Percentiles rank a stretch among this genome's conserved stretches.
These are phyloP conservation scores for Gymnobelideus leadbeateri DNA, from an alignment of 2,113 vertebrate genomes.

Conservation along the genomic window DNA sequence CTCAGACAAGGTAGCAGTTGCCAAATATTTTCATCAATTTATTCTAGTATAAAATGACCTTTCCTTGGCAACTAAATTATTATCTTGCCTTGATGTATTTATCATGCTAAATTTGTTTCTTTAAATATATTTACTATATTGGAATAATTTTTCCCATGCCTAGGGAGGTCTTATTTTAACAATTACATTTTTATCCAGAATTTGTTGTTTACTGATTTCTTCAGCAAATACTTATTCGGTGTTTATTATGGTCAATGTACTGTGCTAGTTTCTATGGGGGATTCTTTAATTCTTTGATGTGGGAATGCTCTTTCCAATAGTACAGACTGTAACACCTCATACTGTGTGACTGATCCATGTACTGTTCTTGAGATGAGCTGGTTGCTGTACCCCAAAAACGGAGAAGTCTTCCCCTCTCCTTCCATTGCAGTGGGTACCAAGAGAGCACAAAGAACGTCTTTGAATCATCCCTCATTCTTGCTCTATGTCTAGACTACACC, in stretches of 20 bases:
- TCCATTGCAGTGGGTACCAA: background rate
- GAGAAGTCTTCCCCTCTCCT: background rate
- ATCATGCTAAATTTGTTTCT: background rate
- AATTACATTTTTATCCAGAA: background rate
- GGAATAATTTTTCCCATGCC: conserved; percentile 12
- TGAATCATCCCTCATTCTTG: background rate
- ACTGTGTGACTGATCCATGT: background rate
- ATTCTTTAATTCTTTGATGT: background rate
- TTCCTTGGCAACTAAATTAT: background rate
- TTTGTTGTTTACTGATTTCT: background rate
- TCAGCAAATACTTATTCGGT: conserved; percentile 12
- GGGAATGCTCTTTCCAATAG: background rate
- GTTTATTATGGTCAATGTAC: background rate
- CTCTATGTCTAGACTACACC: background rate
- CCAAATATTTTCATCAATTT: conserved; percentile 2
- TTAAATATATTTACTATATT: conserved; percentile 11
- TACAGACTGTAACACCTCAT: background rate
- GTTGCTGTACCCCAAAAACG: background rate
- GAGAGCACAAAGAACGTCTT: no score
- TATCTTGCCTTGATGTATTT: background rate
- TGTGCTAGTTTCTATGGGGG: background rate
- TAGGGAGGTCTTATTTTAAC: background rate
- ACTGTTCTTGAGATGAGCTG: background rate
- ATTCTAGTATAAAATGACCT: conserved; percentile 5
- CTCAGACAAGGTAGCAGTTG: conserved; percentile 3